Evolutionary conservation across 2,888 invertebrate genomes (phyloP), one percentile per base, ranked within the genome.

Genomic region (Pogonocherus hispidulus): DNA sequence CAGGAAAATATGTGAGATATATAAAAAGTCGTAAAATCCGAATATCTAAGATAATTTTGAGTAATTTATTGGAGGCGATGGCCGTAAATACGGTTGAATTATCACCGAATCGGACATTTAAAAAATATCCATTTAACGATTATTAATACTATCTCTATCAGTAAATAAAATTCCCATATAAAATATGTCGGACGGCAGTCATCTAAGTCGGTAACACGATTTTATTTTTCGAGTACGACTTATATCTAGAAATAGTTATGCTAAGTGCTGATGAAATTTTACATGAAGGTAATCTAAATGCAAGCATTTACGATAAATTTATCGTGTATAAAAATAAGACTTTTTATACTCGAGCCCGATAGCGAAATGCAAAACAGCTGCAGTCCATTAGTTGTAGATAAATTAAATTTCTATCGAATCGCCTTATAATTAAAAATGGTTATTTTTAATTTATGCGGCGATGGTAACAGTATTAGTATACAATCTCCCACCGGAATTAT

Each of bases 241-340:
- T 54, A 65, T 64, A 65, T 70, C 63, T 73, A 69, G 69, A 70
- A 75, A 75, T 76, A 71, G 72, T 67, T 69, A 67, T 66, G 67
- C 70, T 74, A 76, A 78, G 76, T 78, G 77, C 76, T 71, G 75
- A 73, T 75, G 75, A 76, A 76, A 76, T 74, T 76, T 67, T 69
- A 75, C 78, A 72, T 73, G 74, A 63, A 63, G 66, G 68, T 72
- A 69, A 77, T 78, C 76, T 75, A 70, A 73, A 76, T 73, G 65
- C 63, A 66, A 46, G 66, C 66, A 66, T 69, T 63, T 66, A 60
- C 67, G 74, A 76, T 72, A 65, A 70, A 63, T 59, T 64, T 74
- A 76, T 75, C 75, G 59, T 22, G 57, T 66, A 67, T 73, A 71
- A 68, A 67, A 71, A 71, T 66, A 68, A 72, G 65, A 67, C 66